These are phyloP conservation scores for Cyanistes caeruleus DNA, from an alignment of 2,113 vertebrate genomes.

Conservation along the genomic window DNA sequence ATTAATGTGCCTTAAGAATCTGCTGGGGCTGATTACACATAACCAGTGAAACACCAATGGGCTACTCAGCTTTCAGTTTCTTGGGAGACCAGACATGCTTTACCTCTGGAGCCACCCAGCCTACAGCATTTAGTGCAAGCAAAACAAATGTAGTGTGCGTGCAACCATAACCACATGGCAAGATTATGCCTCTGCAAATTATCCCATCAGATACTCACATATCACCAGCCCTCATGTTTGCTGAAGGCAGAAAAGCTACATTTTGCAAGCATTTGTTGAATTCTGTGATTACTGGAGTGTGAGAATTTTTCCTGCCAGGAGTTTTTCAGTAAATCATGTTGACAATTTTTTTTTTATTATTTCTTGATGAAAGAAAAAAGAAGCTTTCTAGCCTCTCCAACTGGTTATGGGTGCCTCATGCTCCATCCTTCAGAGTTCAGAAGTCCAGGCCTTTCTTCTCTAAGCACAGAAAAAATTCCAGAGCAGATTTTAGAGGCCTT, in stretches of 20 bases:
- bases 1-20: constrained; percentile 68
- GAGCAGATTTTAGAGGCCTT: neutral
- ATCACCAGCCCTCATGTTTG: neutral
- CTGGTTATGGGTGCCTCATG: neutral
- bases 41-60: neutral
- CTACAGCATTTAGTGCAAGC: constrained; percentile 17
- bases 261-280: constrained; percentile 19
- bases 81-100: neutral
- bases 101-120: neutral
- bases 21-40: constrained; percentile 42
- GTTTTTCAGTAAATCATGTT: neutral
- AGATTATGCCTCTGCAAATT: neutral
- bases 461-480: neutral
- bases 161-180: neutral
- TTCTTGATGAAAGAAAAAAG: neutral
- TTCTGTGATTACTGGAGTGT: neutral
- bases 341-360: neutral
- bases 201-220: neutral
- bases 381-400: neutral
- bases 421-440: neutral
- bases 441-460: neutral
- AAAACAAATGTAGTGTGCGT: constrained; percentile 16
- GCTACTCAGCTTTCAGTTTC: constrained; percentile 8
- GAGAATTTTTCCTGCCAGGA: neutral
- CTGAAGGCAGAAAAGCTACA: neutral